Conservation (phyloP, 2,888 invertebrate species). For the Eremobia ochroleuca region DNA sequence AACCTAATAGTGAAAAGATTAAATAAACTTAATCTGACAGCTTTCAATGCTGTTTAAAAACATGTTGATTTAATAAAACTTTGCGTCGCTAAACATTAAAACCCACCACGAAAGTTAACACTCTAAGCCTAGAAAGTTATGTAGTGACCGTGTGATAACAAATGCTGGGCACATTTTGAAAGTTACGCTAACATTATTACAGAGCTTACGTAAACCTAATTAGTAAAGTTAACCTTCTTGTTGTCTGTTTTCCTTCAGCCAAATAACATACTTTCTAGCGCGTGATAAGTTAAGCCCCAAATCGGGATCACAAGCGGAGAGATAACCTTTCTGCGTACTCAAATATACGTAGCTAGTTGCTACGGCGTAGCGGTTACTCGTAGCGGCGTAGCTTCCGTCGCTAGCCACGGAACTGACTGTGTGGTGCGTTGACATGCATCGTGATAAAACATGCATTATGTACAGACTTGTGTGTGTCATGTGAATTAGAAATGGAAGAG, state of each 20-base stretch:
- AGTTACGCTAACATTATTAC: slow-evolving; percentile 9
- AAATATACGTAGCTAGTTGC: slow-evolving; percentile 43
- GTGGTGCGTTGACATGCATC: slow-evolving; percentile 21
- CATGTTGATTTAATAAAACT: slow-evolving; percentile 13
- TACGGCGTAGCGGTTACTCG: slow-evolving; percentile 53
- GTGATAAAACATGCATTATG: slow-evolving; percentile 31
- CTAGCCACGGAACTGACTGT: slow-evolving; percentile 11
- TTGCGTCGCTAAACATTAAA: not conserved
- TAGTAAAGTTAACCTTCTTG: slow-evolving; percentile 13
- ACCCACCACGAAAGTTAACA: not conserved
- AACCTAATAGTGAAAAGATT: not conserved
- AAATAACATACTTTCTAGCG: slow-evolving; percentile 26
- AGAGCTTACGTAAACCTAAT: slow-evolving; percentile 9
- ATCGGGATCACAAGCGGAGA: slow-evolving; percentile 22
- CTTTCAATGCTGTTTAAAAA: slow-evolving; percentile 14
- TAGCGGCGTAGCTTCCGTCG: slow-evolving; percentile 32
- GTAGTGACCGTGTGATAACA: slow-evolving; percentile 19
- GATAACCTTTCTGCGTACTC: slow-evolving; percentile 16
- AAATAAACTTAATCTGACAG: slow-evolving; percentile 6
- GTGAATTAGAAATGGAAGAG: slow-evolving; percentile 4
- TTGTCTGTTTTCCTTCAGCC: slow-evolving; percentile 10
- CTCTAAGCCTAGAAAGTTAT: slow-evolving; percentile 10
- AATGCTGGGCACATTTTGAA: slow-evolving; percentile 31
- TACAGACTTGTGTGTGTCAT: not conserved
- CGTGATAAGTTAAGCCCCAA: slow-evolving; percentile 29